phyloP scores from a whole-genome alignment of 1,140 invertebrate genomes.

The Chironomus striatipennis region DNA sequence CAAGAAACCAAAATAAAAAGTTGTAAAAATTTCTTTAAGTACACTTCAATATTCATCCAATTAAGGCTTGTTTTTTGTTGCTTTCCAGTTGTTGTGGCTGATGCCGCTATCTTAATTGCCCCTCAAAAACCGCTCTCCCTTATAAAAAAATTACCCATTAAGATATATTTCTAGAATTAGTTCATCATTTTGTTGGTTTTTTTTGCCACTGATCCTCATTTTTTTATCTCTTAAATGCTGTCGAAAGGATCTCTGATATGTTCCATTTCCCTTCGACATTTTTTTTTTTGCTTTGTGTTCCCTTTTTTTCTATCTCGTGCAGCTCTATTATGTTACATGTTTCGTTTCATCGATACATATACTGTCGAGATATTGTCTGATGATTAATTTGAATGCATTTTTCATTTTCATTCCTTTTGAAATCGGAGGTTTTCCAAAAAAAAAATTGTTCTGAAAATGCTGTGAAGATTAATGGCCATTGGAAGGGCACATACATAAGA shows the following conservation, averaged over 20 bases:
- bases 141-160: no score
- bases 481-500: neutral
- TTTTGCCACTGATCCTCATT: neutral
- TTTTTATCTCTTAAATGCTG: neutral
- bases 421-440: neutral
- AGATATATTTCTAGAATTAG: neutral
- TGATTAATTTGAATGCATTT: slow-evolving; percentile 14
- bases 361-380: slow-evolving; percentile 3
- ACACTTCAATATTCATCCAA: no score
- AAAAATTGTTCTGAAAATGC: neutral
- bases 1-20: no score
- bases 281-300: neutral
- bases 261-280: neutral
- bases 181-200: slow-evolving; percentile 3
- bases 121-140: neutral
- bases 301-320: neutral
- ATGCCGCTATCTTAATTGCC: slow-evolving; percentile 2
- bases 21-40: no score
- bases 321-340: neutral
- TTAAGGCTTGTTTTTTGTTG: no score
- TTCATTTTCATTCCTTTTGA: slow-evolving; percentile 14
- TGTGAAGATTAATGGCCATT: neutral
- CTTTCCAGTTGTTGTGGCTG: neutral
- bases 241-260: neutral
- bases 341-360: slow-evolving; percentile 1